Percentiles rank a stretch among this genome's conserved stretches.
Evolutionary conservation across 2,888 invertebrate genomes (phyloP).

Genomic region (Hoplodrina ambigua): DNA sequence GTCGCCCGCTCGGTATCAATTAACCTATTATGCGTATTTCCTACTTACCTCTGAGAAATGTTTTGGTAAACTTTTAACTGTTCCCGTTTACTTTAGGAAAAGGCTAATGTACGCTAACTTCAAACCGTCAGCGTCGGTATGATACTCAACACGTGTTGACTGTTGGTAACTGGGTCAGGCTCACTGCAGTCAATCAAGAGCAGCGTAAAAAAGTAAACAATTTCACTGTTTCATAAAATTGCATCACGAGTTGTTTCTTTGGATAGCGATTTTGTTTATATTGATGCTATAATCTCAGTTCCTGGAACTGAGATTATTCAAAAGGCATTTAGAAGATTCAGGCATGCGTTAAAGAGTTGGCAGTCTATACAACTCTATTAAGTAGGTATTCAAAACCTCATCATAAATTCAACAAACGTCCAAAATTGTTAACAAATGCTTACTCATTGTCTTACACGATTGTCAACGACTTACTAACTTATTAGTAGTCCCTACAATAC

Average conservation of each 20-base stretch:
- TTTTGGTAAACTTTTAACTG: conserved; percentile 54
- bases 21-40: conserved; percentile 44
- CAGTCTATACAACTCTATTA: background rate
- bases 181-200: conserved; percentile 81
- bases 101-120: conserved; percentile 60
- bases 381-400: conserved; percentile 16
- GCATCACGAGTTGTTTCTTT: conserved; percentile 35
- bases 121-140: conserved; percentile 64
- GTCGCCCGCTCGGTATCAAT: conserved; percentile 42
- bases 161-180: conserved; percentile 77
- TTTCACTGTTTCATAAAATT: conserved; percentile 66
- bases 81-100: conserved; percentile 56
- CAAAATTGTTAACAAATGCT: conserved; percentile 53
- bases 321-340: background rate
- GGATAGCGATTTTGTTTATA: background rate
- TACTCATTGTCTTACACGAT: conserved; percentile 40
- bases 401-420: conserved; percentile 54
- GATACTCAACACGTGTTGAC: conserved; percentile 78
- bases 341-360: background rate
- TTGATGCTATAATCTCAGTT: background rate
- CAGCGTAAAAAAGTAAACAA: conserved; percentile 77
- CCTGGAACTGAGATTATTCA: background rate
- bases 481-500: conserved; percentile 52
- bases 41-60: conserved; percentile 35
- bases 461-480: conserved; percentile 36